Evolutionary conservation across 2,888 invertebrate genomes (phyloP), one percentile per base, ranked within the genome.

Genomic region (Rhagophthalmus giganteus): DNA sequence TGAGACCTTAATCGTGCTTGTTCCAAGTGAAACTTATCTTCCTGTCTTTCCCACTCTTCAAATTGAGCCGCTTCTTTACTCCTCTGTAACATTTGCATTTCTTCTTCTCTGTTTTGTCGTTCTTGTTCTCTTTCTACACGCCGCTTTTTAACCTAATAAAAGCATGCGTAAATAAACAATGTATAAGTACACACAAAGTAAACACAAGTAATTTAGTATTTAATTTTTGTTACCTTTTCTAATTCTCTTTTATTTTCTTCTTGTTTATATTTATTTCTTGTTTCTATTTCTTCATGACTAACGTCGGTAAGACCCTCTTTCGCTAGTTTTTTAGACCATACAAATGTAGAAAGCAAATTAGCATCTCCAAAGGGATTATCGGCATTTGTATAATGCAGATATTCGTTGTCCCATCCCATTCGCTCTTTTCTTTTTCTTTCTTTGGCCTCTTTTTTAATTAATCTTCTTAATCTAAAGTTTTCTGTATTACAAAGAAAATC

Each of bases 321-420:
- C 48, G 95, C 89, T 34, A 97, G 78, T 73, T 99, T 99, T 75
- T 98, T 98, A 12, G 81, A 81, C 99, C 99, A 99, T 0, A 96
- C 91, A 75, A 99, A 99, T 0, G 94, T 91, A 20, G 96, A 88
- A 2, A 96, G 82, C 26, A 99, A 81, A 65, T 94, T 94, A 0
- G 92, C 91, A 79, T 99, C 99, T 0, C 98, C 98, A 74, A 98
- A 99, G 0, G 99, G 99, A 77, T 99, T 99, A 74, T 99, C 97
- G 39, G 91, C 90, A 74, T 99, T 96, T 0, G 98, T 97, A 69
- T 98, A 99, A 68, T 94, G 94, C 54, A 95, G 83, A 71, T 95
- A 95, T 73, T 97, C 96, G 58, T 89, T 92, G 73, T 96, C 96
- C 96, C 95, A 96, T 3, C 96, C 96, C 94, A 96, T 95, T 58